Evolutionary conservation across 2,888 invertebrate genomes (phyloP).

Genomic region (Aquatica leii): DNA sequence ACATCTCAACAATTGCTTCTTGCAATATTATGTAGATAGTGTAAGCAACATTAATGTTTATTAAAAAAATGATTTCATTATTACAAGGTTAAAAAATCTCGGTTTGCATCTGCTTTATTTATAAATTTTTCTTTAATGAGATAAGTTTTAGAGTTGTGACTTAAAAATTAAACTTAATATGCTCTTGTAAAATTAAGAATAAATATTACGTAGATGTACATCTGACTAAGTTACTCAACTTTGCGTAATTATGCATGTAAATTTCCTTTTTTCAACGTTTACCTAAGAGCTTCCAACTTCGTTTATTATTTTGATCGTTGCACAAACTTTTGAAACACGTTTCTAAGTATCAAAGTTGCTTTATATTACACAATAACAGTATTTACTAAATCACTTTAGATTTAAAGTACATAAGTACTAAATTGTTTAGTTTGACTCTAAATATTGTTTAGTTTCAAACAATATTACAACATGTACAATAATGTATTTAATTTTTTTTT

Average conservation of each 20-base stretch:
- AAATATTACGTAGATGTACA: conserved; percentile 23
- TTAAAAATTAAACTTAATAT: conserved; percentile 25
- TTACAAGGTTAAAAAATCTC: too few relatives aligned
- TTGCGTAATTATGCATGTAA: conserved; percentile 33
- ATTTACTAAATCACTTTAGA: too few relatives aligned
- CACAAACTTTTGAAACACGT: conserved; percentile 18
- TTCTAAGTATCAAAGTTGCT: too few relatives aligned
- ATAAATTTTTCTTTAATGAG: conserved; percentile 23
- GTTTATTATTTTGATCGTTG: conserved; percentile 28
- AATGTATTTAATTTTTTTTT: too few relatives aligned
- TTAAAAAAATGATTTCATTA: too few relatives aligned
- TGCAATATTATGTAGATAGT: too few relatives aligned
- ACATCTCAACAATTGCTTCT: conserved; percentile 14
- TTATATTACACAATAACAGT: too few relatives aligned
- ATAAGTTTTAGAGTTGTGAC: conserved; percentile 19
- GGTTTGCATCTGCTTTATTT: not conserved
- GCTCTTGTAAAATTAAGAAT: conserved; percentile 24
- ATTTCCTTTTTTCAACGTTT: conserved; percentile 29
- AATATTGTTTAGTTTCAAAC: too few relatives aligned
- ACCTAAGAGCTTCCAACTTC: conserved; percentile 26
- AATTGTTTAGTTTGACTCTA: too few relatives aligned
- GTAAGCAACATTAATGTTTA: too few relatives aligned
- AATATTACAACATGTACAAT: too few relatives aligned
- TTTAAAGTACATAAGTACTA: too few relatives aligned
- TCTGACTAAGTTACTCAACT: conserved; percentile 19